Conservation (phyloP, 2,888 invertebrate genomes). For the Chaetogeoica ovagalla region DNA sequence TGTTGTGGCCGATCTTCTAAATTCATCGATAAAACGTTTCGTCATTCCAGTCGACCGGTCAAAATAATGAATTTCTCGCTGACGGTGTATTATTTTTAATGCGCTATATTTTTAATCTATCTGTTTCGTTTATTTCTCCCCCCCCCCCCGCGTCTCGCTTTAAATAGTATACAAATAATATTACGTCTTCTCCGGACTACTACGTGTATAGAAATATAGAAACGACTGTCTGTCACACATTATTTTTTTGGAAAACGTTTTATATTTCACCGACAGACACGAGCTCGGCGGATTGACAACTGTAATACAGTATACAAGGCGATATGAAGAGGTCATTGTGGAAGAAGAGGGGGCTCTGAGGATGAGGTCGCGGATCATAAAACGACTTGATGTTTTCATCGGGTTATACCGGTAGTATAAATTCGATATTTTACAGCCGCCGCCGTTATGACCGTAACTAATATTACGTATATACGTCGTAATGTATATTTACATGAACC, state of each 20-base stretch:
- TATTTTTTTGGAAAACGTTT: no score
- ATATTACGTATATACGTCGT: neutral
- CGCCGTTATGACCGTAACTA: constrained; percentile 14
- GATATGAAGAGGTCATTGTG: constrained; percentile 9
- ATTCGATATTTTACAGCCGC: constrained; percentile 43
- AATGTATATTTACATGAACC: neutral
- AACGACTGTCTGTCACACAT: no score
- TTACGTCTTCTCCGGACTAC: no score
- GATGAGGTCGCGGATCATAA: constrained; percentile 20
- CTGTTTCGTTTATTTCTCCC: no score
- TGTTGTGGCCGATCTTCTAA: neutral
- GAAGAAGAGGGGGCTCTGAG: neutral
- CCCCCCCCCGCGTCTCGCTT: no score
- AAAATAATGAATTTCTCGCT: neutral
- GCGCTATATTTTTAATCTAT: no score
- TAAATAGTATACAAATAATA: no score
- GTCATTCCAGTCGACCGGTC: neutral
- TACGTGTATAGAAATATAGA: no score
- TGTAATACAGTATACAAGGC: neutral
- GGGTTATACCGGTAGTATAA: constrained; percentile 16
- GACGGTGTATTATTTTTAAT: no score
- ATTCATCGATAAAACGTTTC: neutral
- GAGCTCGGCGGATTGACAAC: no score
- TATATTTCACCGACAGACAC: no score
- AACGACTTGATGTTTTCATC: constrained; percentile 39